Percentiles rank a stretch among this genome's conserved stretches.
Evolutionary conservation across 2,888 invertebrate genomes (phyloP).

Genomic region (Stegana nigrithorax): DNA sequence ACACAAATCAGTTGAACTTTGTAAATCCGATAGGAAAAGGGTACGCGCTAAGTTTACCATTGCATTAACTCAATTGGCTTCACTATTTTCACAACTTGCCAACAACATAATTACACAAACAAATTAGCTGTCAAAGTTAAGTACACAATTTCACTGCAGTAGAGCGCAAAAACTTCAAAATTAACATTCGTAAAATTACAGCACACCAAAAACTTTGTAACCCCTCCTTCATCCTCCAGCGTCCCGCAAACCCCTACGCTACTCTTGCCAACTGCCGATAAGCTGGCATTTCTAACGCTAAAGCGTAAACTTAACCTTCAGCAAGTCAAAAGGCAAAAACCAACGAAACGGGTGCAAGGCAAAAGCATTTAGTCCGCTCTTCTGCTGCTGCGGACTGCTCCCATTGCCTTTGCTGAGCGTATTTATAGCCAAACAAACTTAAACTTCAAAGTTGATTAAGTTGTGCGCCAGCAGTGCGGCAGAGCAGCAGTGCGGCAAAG

Average conservation of each 20-base stretch:
- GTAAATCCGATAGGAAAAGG: too few relatives aligned
- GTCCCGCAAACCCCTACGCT: too few relatives aligned
- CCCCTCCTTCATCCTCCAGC: too few relatives aligned
- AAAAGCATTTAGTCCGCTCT: not conserved
- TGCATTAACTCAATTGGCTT: too few relatives aligned
- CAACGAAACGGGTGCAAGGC: too few relatives aligned
- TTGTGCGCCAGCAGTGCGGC: not conserved
- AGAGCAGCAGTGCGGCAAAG: too few relatives aligned
- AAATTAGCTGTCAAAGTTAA: not conserved
- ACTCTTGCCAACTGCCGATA: not conserved
- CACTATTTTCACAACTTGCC: too few relatives aligned
- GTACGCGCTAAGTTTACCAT: too few relatives aligned
- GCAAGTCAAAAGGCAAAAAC: too few relatives aligned
- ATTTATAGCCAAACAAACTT: not conserved
- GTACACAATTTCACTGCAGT: not conserved
- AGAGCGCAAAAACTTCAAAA: slow-evolving; percentile 7
- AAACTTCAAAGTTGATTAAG: slow-evolving; percentile 6
- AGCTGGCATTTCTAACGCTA: not conserved
- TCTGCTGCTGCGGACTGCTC: not conserved
- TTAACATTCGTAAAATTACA: not conserved
- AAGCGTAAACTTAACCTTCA: slow-evolving; percentile 12
- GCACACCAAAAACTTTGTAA: not conserved
- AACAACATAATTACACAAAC: not conserved
- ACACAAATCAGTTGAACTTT: too few relatives aligned
- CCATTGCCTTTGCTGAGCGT: too few relatives aligned